These are phyloP conservation scores for Sebastes nivosus DNA, from an alignment of 2,797 vertebrate species.

Conservation along the genomic window DNA sequence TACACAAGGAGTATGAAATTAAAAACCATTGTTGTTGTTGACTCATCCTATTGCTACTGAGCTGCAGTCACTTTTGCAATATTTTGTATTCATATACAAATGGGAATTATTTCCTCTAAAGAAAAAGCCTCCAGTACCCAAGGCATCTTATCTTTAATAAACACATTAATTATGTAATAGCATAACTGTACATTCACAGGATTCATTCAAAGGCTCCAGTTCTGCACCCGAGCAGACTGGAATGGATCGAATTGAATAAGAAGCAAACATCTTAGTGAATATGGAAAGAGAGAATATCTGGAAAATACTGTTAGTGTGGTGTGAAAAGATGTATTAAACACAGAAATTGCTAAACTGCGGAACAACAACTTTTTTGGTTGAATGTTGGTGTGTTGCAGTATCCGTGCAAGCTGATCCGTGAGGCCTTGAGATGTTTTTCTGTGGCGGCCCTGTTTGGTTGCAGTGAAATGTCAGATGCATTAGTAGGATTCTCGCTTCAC, in stretches of 20 bases:
- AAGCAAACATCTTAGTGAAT: conserved; percentile 19
- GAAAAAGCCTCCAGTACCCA: conserved; percentile 48
- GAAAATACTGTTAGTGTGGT: background rate
- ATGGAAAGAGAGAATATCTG: background rate
- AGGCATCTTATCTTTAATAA: conserved; percentile 71
- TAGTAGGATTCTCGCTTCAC: conserved; percentile 76
- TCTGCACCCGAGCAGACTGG: conserved; percentile 24
- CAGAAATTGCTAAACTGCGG: background rate
- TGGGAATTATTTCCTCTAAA: conserved; percentile 65
- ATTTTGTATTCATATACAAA: conserved; percentile 69
- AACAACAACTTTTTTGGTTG: conserved; percentile 2
- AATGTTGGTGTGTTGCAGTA: conserved; percentile 24
- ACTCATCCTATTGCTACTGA: conserved; percentile 60
- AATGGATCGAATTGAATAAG: conserved; percentile 22
- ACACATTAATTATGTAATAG: conserved; percentile 74
- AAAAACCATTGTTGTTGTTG: conserved; percentile 60
- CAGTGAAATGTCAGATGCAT: conserved; percentile 79
- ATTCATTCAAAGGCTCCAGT: conserved; percentile 48
- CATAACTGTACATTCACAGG: conserved; percentile 45
- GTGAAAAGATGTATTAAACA: background rate
- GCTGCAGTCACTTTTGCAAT: conserved; percentile 51
- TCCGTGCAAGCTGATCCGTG: conserved; percentile 42
- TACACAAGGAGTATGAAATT: conserved; percentile 54
- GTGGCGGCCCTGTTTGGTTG: conserved; percentile 53
- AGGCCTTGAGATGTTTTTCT: conserved; percentile 54